Evolutionary conservation across 2,888 invertebrate species (phyloP), one percentile per base, ranked within the genome.

Genomic region (Charanyca ferruginea): DNA sequence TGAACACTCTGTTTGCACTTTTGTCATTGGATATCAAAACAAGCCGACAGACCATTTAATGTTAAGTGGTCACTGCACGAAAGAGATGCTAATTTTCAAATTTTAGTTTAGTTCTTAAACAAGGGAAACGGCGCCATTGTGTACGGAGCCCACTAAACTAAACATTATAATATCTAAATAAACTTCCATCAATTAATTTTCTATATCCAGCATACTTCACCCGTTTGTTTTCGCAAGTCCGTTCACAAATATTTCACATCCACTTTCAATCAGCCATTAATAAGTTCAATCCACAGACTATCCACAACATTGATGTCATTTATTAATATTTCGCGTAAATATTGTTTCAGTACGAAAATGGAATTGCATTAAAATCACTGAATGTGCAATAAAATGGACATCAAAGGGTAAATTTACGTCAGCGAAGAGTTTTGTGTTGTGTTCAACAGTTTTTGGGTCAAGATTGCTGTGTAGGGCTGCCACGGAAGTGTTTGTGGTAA

Each of bases 331-430:
- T 42, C 41, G 2, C 13, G 57, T 45, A 69, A 80, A 81, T 80
- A 77, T 81, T 71, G 62, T 63, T 62, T 42, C 68, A 54, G 41
- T 23, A 23, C 35, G 42, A 54, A 71, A 57, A 52, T 53, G 52
- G 52, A 65, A 61, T 60, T 75, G 76, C 82, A 70, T 66, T 78
- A 57, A 71, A 72, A 65, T 79, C 55, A 69, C 73, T 53, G 57
- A 57, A 66, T 63, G 51, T 81, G 83, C 73, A 81, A 54, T 78
- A 72, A 66, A 67, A 53, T 48, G n/a, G 23, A 69, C 69, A 68
- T 81, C 80, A 81, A 82, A 81, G 80, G 64, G 55, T 44, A 55
- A 76, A 69, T 74, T 77, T 71, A 66, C 80, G 82, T 79, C 82
- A 74, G 49, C 38, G 52, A 28, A 53, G 49, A 66, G 63, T 79